Evolutionary conservation across 2,113 vertebrate species (phyloP), one percentile per base, ranked within the genome.

Genomic region (Scomber scombrus): DNA sequence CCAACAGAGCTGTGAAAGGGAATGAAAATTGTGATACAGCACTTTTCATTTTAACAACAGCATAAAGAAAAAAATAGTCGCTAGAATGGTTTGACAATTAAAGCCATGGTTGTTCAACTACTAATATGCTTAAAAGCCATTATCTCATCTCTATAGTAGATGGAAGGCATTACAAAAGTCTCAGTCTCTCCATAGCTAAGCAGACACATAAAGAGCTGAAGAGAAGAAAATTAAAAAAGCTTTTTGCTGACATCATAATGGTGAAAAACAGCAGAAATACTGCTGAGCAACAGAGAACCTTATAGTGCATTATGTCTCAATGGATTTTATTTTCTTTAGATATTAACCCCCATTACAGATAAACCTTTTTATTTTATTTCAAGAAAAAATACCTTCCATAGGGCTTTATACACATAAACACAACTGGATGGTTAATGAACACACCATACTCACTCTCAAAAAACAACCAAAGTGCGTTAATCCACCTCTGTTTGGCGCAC

Each of bases 1-100:
- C 34, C 14, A 70, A 76, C n/a, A 58, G 45, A 78, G 31, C 63
- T 72, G 18, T 29, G 49, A 86, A 80, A 58, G 29, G 2, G 56
- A 64, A 65, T 69, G 11, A 12, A 49, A 71, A 43, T 29, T 60
- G 13, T 84, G 84, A 90, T 80, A 80, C 58, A 76, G 82, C 76
- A 76, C 29, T 84, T 75, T 64, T 40, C 14, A 62, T 71, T 85
- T 74, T 29, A 56, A 66, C 56, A 52, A 23, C 19, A 61, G 47
- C 8, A 72, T 16, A n/a, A 10, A 47, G 12, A 40, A 51, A 67
- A 43, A 43, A 68, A 19, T 1, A 3, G 4, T 13, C 4, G 54
- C 16, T 19, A 29, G 12, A 0, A 55, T 19, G 11, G 9, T 21
- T 23, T 18, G 6, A 65, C 61, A 61, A 58, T 50, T 8, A 58